Evolutionary conservation across 2,888 invertebrate genomes (phyloP).

Genomic region (Drosophila neotestacea): DNA sequence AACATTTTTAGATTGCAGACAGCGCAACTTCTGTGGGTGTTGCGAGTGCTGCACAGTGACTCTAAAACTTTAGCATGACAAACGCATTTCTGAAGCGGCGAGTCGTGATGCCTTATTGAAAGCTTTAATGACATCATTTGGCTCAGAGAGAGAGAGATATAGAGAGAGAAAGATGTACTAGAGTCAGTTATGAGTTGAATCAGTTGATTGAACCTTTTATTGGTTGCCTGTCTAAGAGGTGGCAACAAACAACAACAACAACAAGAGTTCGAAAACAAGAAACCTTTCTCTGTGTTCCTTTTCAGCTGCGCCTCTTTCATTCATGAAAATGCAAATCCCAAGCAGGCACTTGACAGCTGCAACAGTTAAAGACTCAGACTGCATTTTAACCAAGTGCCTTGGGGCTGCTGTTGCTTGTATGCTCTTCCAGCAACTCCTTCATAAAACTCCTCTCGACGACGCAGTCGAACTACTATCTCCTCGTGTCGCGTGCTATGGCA

Average conservation of each 20-base stretch:
- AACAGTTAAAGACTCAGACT: conserved; percentile 36
- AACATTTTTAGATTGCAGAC: conserved; percentile 35
- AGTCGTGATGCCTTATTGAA: conserved; percentile 65
- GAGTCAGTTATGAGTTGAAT: conserved; percentile 38
- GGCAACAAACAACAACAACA: conserved; percentile 42
- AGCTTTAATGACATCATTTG: conserved; percentile 73
- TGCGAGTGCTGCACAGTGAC: conserved; percentile 35
- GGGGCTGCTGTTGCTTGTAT: conserved; percentile 47
- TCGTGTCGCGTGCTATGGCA: conserved; percentile 73
- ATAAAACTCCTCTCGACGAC: conserved; percentile 26
- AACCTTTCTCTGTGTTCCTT: conserved; percentile 58
- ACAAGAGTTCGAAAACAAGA: neutral
- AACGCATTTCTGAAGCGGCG: conserved; percentile 55
- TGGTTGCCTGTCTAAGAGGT: conserved; percentile 48
- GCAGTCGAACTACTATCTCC: conserved; percentile 69
- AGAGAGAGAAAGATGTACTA: neutral
- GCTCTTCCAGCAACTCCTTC: conserved; percentile 23
- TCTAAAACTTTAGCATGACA: conserved; percentile 73
- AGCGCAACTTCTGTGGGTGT: conserved; percentile 54
- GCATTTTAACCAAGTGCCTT: conserved; percentile 68
- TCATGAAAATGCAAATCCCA: conserved; percentile 75
- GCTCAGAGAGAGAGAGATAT: conserved; percentile 25
- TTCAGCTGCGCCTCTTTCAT: conserved; percentile 57
- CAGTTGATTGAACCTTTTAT: conserved; percentile 77
- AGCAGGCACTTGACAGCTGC: conserved; percentile 71